Evolutionary conservation across 2,797 vertebrate species (phyloP), one percentile per base, ranked within the genome.

Genomic region (Gila robusta): DNA sequence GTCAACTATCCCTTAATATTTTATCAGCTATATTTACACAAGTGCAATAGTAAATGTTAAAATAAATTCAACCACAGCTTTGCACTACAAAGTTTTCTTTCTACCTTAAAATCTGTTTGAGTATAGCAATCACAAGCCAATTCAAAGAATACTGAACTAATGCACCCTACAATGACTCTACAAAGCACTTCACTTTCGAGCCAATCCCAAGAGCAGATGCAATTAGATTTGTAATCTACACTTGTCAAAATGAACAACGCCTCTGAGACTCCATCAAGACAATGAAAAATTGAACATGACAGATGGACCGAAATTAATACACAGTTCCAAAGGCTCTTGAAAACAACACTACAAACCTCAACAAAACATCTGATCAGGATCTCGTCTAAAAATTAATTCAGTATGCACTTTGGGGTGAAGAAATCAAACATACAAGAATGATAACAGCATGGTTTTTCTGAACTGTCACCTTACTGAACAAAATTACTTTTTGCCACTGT

Each of bases 171-270:
- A 83, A 28, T 70, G 81, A 76, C 78, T 79, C 77, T 37, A 23
- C 62, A 72, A 64, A 49, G 41, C 64, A 83, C 71, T 87, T 78
- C 72, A 52, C n/a, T 71, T 41, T 62, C 52, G 70, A 70, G 17
- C 64, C 86, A 44, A 52, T 72, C 62, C 62, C 81, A 81, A 37
- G 26, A 84, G 82, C 35, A 81, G 54, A 74, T 72, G 64, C 81
- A 83, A 88, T 86, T 83, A 84, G 39, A 83, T 76, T 79, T 83
- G 62, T 74, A 77, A 71, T 70, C 32, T 41, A 84, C 70, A 26
- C 70, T 47, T 54, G 59, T 81, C 66, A 66, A 84, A 81, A 74
- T 0, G 12, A 69, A 81, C 67, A 80, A 76, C 78, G 37, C 86
- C 37, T 84, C 44, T 52, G 59, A 78, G 72, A 76, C 64, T n/a